Evolutionary conservation across 2,113 vertebrate genomes (phyloP).

Genomic region (Megalops atlanticus): DNA sequence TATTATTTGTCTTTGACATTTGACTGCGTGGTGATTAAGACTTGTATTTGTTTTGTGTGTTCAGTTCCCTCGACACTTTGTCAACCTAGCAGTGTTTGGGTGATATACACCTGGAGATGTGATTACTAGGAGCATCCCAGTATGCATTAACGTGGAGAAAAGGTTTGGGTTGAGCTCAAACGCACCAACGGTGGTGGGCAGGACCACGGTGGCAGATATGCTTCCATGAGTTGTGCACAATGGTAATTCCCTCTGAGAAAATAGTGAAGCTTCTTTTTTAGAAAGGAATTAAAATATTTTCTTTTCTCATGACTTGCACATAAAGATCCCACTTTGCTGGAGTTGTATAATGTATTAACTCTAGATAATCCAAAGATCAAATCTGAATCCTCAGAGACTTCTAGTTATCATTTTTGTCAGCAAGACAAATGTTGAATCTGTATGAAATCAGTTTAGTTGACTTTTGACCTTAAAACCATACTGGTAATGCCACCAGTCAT

Average conservation of each 20-base stretch:
- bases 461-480: no score
- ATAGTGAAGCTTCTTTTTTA: conserved; percentile 65
- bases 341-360: no score
- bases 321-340: conserved; percentile 15
- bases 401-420: no score
- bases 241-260: conserved; percentile 72
- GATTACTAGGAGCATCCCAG: conserved; percentile 5
- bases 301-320: conserved; percentile 40
- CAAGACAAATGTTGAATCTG: no score
- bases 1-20: conserved; percentile 47
- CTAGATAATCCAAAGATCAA: no score
- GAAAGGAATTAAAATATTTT: conserved; percentile 65
- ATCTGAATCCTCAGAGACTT: no score
- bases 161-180: no score
- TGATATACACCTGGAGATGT: conserved; percentile 8
- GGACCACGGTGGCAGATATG: no score
- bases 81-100: conserved; percentile 35
- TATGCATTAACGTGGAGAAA: no score
- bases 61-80: conserved; percentile 50
- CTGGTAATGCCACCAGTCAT: no score
- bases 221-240: conserved; percentile 93
- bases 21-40: conserved; percentile 53
- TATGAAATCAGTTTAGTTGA: no score
- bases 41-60: conserved; percentile 37
- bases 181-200: no score